These are phyloP conservation scores for Lasioglossum marginatum DNA, from an alignment of 2,888 invertebrate genomes.

Conservation along the genomic window DNA sequence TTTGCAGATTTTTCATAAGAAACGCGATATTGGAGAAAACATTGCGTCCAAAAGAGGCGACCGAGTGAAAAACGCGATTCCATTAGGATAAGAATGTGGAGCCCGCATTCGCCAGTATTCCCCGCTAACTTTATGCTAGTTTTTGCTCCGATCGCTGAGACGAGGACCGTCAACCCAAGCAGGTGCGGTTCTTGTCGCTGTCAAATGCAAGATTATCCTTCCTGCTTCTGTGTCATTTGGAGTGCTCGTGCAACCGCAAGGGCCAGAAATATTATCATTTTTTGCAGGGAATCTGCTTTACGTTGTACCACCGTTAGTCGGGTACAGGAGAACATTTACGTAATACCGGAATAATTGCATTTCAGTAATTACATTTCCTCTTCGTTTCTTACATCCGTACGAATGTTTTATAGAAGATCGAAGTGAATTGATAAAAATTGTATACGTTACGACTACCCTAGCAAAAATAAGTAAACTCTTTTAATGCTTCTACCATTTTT, in stretches of 20 bases:
- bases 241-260: neutral
- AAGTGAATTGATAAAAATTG: neutral
- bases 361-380: neutral
- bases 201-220: constrained; percentile 49
- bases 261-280: constrained; percentile 28
- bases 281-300: neutral
- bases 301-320: neutral
- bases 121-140: constrained; percentile 28
- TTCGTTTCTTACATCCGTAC: neutral
- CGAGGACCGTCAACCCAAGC: neutral
- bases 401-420: neutral
- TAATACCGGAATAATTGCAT: neutral
- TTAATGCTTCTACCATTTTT: neutral
- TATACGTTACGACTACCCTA: neutral
- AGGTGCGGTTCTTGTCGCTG: constrained; percentile 32
- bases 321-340: neutral
- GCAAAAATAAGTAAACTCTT: neutral
- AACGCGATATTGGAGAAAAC: neutral
- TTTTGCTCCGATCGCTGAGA: constrained; percentile 21
- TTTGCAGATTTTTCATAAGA: neutral
- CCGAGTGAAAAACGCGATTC: constrained; percentile 17
- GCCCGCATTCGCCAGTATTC: constrained; percentile 17
- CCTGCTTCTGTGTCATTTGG: constrained; percentile 12
- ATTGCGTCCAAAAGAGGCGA: neutral
- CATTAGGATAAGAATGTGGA: constrained; percentile 5